Conservation (phyloP, 1,140 invertebrate genomes). For the Cydia amplana region DNA sequence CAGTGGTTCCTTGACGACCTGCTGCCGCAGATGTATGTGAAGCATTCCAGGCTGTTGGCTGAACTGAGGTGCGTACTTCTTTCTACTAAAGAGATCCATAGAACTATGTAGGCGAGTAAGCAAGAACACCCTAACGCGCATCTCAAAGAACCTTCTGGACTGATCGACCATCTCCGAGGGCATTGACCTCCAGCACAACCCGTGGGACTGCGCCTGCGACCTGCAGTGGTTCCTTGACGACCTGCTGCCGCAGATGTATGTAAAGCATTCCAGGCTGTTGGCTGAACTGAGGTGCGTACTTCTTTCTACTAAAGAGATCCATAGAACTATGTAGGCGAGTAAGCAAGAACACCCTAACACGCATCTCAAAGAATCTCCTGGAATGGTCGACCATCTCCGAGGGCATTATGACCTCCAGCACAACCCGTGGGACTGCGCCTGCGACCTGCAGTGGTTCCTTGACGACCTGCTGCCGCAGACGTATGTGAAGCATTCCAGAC, state of each 20-base stretch:
- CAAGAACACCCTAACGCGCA: conserved; percentile 66
- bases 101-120: no score
- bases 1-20: conserved; percentile 76
- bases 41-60: conserved; percentile 58
- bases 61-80: no score
- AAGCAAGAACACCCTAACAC: conserved; percentile 73
- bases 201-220: conserved; percentile 76
- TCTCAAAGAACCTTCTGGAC: conserved; percentile 60
- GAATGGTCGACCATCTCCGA: conserved; percentile 59
- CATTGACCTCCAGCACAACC: conserved; percentile 76
- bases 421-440: conserved; percentile 79
- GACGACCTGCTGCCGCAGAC: conserved; percentile 65
- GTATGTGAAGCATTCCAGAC: conserved; percentile 57
- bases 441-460: conserved; percentile 77
- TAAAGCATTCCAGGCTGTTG: conserved; percentile 57
- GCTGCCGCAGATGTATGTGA: conserved; percentile 62
- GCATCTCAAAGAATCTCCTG: conserved; percentile 56
- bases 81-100: no score
- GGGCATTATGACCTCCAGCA: conserved; percentile 73
- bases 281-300: no score
- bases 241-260: conserved; percentile 65
- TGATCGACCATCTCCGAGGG: conserved; percentile 62
- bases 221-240: conserved; percentile 77
- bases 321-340: no score
- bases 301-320: no score